Base-by-base conservation (phyloP, 2,113 vertebrate species). In the Hippocampus mohnikei region DNA sequence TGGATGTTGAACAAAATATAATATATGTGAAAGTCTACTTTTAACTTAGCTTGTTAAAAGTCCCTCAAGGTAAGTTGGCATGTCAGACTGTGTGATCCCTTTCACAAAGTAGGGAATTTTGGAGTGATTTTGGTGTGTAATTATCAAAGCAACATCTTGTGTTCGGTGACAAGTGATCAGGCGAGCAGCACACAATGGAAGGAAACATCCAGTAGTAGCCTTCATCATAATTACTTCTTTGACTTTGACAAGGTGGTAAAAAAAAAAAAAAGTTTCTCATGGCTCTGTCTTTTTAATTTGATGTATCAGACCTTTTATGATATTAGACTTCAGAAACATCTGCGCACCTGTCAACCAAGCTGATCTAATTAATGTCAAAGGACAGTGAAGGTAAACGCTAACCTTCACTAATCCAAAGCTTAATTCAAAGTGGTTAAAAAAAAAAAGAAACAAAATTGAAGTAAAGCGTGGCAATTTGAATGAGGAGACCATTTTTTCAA, bases 61-160 rank as follows among this genome's bases (percentile, higher is more conserved):
- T 90, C 84, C 79, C 83, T 85, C 81, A 46, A 89, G 85, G 88
- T 91, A 89, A 88, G 89, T 70, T 81, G 87, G 87, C 87, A 66
- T 86, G 85, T 88, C 89, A 90, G 84, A 84, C 60, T 74, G 78
- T 65, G 84, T 69, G 79, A 84, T 74, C 66, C 77, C 82, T 80
- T 83, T 85, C 80, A 85, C 78, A 78, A 83, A 72, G 67, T 41
- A 5, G 67, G 67, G 82, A 81, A 82, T 83, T 90, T 91, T 91
- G 88, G 88, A 91, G 89, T 90, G 88, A 92, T 88, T 90, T 89
- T 89, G 89, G 87, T 89, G 86, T 90, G 91, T 92, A 90, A 92
- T 91, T 92, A 91, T 90, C 88, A 93, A 91, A 92, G 90, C 83
- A 88, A 83, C 85, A 84, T 76, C 86, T 82, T 78, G 83, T 88